Evolutionary conservation across 2,113 vertebrate species (phyloP).

Genomic region (Scatophagus argus): DNA sequence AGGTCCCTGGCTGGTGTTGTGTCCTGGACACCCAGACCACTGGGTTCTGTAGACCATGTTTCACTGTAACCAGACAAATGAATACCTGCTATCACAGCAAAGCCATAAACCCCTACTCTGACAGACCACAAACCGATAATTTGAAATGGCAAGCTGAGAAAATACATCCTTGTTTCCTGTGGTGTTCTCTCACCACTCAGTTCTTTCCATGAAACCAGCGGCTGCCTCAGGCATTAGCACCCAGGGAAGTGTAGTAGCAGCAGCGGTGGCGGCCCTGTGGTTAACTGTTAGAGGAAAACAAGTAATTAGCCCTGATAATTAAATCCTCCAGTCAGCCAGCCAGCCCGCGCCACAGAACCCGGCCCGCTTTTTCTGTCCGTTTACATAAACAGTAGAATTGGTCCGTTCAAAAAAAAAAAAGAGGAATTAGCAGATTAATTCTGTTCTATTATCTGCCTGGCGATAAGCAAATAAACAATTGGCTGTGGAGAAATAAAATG

Average conservation of each 20-base stretch:
- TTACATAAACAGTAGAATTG: conserved; percentile 70
- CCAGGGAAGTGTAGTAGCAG: conserved; percentile 36
- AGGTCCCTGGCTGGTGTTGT: neutral
- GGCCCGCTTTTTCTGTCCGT: conserved; percentile 31
- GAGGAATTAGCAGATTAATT: conserved; percentile 77
- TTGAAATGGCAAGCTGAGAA: conserved; percentile 43
- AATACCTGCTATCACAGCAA: neutral
- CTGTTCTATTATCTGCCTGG: conserved; percentile 65
- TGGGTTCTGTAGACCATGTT: neutral
- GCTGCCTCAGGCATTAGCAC: conserved; percentile 43
- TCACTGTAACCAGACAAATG: neutral
- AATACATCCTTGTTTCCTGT: conserved; percentile 36
- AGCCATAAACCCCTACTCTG: conserved; percentile 6
- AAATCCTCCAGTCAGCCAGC: conserved; percentile 70
- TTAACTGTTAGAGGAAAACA: conserved; percentile 66
- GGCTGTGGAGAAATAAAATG: conserved; percentile 54
- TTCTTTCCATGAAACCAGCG: conserved; percentile 10
- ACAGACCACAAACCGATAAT: conserved; percentile 30
- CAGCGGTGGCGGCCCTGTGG: conserved; percentile 43
- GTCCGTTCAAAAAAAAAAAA: conserved; percentile 57
- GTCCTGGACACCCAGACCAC: neutral
- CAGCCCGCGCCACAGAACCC: conserved; percentile 28
- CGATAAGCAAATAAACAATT: conserved; percentile 77
- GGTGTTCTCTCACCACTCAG: conserved; percentile 5
- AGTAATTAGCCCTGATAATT: conserved; percentile 79